Percentiles rank a stretch among this genome's conserved stretches.
phyloP scores from a whole-genome alignment of 2,888 invertebrate genomes.

The Eumerus sabulonum region DNA sequence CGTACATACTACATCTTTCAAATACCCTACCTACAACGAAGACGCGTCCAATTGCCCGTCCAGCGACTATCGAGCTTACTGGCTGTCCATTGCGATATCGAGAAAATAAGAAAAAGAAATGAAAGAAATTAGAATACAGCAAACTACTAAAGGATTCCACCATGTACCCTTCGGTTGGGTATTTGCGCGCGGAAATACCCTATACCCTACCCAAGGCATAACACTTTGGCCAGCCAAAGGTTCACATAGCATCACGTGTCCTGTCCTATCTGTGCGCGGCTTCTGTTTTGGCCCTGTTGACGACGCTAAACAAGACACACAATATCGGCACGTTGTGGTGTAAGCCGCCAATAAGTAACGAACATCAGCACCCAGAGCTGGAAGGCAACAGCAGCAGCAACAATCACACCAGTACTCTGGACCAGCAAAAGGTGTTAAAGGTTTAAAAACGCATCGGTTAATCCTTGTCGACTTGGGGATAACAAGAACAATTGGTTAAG shows the following conservation, averaged over 20 bases:
- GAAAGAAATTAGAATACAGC: constrained; percentile 61
- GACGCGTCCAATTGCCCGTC: constrained; percentile 12
- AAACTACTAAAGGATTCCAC: constrained; percentile 42
- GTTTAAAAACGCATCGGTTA: constrained; percentile 68
- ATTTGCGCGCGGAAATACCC: constrained; percentile 35
- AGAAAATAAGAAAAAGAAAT: constrained; percentile 39
- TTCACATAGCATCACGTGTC: constrained; percentile 67
- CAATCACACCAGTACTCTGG: constrained; percentile 4
- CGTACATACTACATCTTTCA: constrained; percentile 64
- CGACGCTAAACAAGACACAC: constrained; percentile 64
- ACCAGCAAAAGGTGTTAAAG: constrained; percentile 68
- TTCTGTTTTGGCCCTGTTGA: constrained; percentile 63
- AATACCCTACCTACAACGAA: constrained; percentile 65
- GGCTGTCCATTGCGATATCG: too few species aligned
- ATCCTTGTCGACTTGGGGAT: constrained; percentile 68
- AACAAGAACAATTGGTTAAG: constrained; percentile 69
- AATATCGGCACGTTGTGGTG: constrained; percentile 60
- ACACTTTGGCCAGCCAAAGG: constrained; percentile 31
- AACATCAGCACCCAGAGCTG: constrained; percentile 15
- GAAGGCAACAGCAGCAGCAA: constrained; percentile 12
- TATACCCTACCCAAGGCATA: constrained; percentile 2
- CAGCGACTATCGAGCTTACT: neutral
- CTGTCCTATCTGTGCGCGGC: constrained; percentile 60
- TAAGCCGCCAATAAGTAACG: constrained; percentile 62
- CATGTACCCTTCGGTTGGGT: constrained; percentile 50